A percentile compares a stretch with the other conserved stretches of the same genome.
Evolutionary conservation across 2,888 invertebrate species (phyloP).

Genomic region (Lissonota sp.): DNA sequence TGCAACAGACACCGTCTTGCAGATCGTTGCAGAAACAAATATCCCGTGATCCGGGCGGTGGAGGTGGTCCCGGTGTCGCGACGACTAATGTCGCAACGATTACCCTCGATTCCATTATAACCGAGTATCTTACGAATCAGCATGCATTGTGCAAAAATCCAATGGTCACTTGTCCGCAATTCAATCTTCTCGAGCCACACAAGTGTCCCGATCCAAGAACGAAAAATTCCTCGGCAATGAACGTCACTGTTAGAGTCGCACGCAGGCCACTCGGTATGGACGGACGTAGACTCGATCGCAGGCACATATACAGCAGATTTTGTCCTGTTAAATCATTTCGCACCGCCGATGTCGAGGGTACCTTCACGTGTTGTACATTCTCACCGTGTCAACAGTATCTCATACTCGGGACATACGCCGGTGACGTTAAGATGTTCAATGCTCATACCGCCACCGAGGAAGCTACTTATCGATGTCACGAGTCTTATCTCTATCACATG

Average conservation of each 20-base stretch:
- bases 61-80: constrained; percentile 76
- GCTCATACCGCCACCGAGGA: constrained; percentile 93
- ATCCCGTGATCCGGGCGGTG: constrained; percentile 80
- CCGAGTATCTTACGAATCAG: constrained; percentile 98
- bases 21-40: constrained; percentile 86
- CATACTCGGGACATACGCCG: constrained; percentile 95
- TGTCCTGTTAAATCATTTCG: constrained; percentile 91
- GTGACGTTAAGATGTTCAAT: constrained; percentile 96
- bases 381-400: constrained; percentile 87
- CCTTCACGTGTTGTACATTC: constrained; percentile 91
- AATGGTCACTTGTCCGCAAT: constrained; percentile 98
- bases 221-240: constrained; percentile 88
- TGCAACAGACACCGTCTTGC: constrained; percentile 77
- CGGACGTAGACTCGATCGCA: constrained; percentile 89
- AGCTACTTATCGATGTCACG: constrained; percentile 92
- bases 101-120: constrained; percentile 96
- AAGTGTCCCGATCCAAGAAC: constrained; percentile 96
- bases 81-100: constrained; percentile 84
- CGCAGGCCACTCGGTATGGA: constrained; percentile 84
- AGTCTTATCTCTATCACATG: constrained; percentile 93
- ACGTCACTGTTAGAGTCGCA: constrained; percentile 86
- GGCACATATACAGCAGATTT: constrained; percentile 93
- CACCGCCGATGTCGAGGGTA: constrained; percentile 89
- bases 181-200: constrained; percentile 96
- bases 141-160: constrained; percentile 99